phyloP scores from a whole-genome alignment of 1,140 invertebrate genomes.

The Drosophila repletoides region DNA sequence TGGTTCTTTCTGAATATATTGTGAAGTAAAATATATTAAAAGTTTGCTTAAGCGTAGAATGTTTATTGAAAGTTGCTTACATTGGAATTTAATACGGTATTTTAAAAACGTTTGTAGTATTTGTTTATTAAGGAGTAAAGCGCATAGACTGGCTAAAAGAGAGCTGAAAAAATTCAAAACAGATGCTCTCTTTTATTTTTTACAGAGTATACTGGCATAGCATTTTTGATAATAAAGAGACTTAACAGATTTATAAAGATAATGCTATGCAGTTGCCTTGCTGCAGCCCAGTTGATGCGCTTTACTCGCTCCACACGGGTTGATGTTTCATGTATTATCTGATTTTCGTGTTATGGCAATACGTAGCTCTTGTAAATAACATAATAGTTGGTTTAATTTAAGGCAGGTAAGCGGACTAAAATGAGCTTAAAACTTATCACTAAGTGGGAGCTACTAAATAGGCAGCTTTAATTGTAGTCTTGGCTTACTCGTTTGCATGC shows the following conservation, averaged over 20 bases:
- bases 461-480: conserved; percentile 27
- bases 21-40: too few species aligned
- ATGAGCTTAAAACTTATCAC: conserved; percentile 14
- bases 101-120: too few species aligned
- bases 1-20: too few species aligned
- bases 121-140: conserved; percentile 48
- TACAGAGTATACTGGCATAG: background rate
- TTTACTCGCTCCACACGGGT: conserved; percentile 36
- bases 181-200: background rate
- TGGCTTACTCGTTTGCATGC: conserved; percentile 26
- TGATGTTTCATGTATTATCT: conserved; percentile 78
- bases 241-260: background rate
- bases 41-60: too few species aligned
- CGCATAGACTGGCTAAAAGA: conserved; percentile 42
- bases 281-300: conserved; percentile 45
- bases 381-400: conserved; percentile 36
- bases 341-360: conserved; percentile 69
- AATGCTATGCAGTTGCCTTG: conserved; percentile 7
- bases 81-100: too few species aligned
- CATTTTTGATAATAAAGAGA: background rate
- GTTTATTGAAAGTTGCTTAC: too few species aligned
- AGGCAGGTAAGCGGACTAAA: conserved; percentile 50
- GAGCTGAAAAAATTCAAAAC: background rate
- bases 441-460: conserved; percentile 27
- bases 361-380: conserved; percentile 68